These are phyloP conservation scores for Aeoliscus strigatus DNA, from an alignment of 2,797 vertebrate species.

Conservation along the genomic window DNA sequence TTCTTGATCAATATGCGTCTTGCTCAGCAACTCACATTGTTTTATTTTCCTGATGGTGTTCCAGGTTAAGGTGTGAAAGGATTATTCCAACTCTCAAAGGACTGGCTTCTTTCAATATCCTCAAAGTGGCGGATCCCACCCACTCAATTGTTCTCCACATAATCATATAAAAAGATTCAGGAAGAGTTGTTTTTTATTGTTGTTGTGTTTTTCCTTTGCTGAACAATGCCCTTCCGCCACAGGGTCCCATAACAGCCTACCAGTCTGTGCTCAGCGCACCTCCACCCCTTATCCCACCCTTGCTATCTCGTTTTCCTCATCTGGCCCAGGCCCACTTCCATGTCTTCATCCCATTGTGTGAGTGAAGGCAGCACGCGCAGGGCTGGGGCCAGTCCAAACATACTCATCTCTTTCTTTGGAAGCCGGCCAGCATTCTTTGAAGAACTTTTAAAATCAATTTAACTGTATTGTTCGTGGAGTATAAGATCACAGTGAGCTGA, in stretches of 20 bases:
- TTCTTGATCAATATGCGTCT: constrained; percentile 72
- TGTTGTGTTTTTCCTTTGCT: constrained; percentile 78
- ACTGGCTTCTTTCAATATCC: constrained; percentile 73
- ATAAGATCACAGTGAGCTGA: constrained; percentile 20
- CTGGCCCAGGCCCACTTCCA: constrained; percentile 77
- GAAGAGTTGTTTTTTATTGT: constrained; percentile 78
- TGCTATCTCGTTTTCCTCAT: constrained; percentile 78
- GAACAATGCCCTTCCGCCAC: constrained; percentile 81
- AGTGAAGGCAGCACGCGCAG: constrained; percentile 74
- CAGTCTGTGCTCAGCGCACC: constrained; percentile 65
- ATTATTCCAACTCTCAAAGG: constrained; percentile 74
- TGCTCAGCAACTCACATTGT: constrained; percentile 75
- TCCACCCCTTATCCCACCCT: constrained; percentile 72
- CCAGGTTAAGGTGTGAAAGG: constrained; percentile 78
- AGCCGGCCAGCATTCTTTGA: constrained; percentile 64
- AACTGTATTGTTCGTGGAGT: constrained; percentile 49
- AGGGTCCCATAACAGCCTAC: constrained; percentile 74
- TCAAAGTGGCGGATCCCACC: constrained; percentile 73
- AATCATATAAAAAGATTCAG: constrained; percentile 81
- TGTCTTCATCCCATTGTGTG: constrained; percentile 77
- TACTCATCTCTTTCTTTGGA: constrained; percentile 71
- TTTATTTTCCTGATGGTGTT: constrained; percentile 72
- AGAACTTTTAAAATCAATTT: constrained; percentile 64
- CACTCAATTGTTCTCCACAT: constrained; percentile 75
- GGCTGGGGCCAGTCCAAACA: constrained; percentile 75